These are phyloP conservation scores for Coenonympha glycerion DNA, from an alignment of 2,888 invertebrate genomes.

Conservation along the genomic window DNA sequence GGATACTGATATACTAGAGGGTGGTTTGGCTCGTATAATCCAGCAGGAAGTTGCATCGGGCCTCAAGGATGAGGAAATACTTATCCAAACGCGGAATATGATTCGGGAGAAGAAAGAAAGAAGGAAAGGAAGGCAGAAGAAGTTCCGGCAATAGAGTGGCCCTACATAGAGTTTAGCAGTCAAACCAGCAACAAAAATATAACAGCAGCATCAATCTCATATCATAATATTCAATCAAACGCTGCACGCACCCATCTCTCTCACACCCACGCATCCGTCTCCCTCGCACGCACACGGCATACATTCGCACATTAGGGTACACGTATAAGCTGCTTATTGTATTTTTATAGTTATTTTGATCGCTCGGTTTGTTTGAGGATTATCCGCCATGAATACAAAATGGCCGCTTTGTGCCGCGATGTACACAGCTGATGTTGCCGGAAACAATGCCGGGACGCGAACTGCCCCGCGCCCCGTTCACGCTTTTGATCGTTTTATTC, in stretches of 20 bases:
- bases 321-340: slow-evolving; percentile 72
- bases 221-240: slow-evolving; percentile 9
- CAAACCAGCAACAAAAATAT: slow-evolving; percentile 2
- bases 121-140: no score
- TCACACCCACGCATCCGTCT: slow-evolving; percentile 45
- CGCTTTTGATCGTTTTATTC: slow-evolving; percentile 38
- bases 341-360: slow-evolving; percentile 76
- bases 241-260: not conserved
- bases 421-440: slow-evolving; percentile 65
- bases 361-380: slow-evolving; percentile 58
- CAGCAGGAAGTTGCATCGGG: no score
- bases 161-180: no score
- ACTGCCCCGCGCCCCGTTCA: slow-evolving; percentile 52
- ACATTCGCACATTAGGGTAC: slow-evolving; percentile 52
- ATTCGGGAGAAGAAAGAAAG: no score
- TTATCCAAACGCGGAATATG: no score
- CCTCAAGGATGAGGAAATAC: no score
- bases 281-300: no score
- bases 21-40: no score
- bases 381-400: slow-evolving; percentile 36
- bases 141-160: no score
- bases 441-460: slow-evolving; percentile 61
- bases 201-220: not conserved
- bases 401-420: slow-evolving; percentile 53
- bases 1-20: no score